These are phyloP conservation scores for Hyalella azteca DNA, from an alignment of 2,888 invertebrate species.

Conservation along the genomic window DNA sequence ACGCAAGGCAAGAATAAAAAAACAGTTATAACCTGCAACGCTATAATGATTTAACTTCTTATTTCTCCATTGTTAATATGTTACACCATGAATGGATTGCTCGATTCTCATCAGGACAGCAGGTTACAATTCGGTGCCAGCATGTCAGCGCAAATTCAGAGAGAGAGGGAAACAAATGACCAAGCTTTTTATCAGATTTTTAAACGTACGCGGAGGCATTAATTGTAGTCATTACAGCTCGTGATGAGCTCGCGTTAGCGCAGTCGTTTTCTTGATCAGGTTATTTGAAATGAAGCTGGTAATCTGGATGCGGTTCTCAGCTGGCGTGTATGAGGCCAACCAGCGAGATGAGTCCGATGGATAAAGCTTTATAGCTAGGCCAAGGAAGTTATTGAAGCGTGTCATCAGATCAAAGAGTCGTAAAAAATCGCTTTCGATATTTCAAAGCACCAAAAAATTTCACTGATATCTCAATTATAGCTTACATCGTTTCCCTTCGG, in stretches of 20 bases:
- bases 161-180: background rate
- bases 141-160: background rate
- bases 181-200: no score
- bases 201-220: no score
- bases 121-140: background rate
- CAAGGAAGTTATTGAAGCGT: constrained; percentile 35
- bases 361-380: constrained; percentile 22
- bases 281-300: background rate
- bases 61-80: background rate
- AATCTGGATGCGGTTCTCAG: background rate
- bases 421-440: constrained; percentile 27
- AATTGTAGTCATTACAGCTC: background rate
- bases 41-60: background rate
- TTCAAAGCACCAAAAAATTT: background rate
- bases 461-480: background rate
- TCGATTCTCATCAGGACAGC: no score
- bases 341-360: background rate
- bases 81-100: background rate
- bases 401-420: constrained; percentile 21
- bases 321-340: background rate
- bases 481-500: background rate
- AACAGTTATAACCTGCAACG: no score
- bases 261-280: background rate
- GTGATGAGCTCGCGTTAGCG: background rate
- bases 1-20: no score